Evolutionary conservation across 2,888 invertebrate genomes (phyloP).

Genomic region (Aethes cnicana): DNA sequence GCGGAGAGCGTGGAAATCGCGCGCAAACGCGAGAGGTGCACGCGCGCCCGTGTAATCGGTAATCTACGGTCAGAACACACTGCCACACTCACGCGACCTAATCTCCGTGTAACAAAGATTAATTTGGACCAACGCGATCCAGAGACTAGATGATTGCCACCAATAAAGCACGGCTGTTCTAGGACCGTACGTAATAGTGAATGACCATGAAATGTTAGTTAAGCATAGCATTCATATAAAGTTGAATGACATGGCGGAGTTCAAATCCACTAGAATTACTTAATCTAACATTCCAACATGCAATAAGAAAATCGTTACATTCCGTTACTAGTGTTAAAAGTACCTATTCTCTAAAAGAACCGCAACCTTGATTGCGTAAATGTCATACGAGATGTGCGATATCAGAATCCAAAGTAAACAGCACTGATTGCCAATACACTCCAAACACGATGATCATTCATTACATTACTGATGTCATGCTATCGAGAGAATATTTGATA

Average conservation of each 20-base stretch:
- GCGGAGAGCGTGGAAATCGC: slow-evolving; percentile 26
- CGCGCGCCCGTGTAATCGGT: slow-evolving; percentile 48
- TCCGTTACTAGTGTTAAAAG: no score
- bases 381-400: slow-evolving; percentile 10
- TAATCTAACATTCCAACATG: background rate
- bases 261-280: background rate
- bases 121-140: background rate
- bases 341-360: background rate
- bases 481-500: background rate
- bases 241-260: slow-evolving; percentile 20
- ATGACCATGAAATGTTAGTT: slow-evolving; percentile 20
- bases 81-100: background rate
- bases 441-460: background rate
- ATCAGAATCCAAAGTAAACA: slow-evolving; percentile 22
- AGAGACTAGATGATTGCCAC: slow-evolving; percentile 17
- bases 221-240: slow-evolving; percentile 11
- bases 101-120: slow-evolving; percentile 3
- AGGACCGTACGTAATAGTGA: slow-evolving; percentile 15
- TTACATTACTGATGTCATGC: background rate
- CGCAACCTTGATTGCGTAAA: slow-evolving; percentile 21
- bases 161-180: slow-evolving; percentile 15
- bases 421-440: slow-evolving; percentile 5
- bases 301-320: no score
- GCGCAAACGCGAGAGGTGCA: slow-evolving; percentile 33
- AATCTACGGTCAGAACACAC: slow-evolving; percentile 37